Percentiles rank a stretch among this genome's conserved stretches.
Conservation (phyloP, 1,140 invertebrate genomes). For the Tyrophagus putrescentiae region DNA sequence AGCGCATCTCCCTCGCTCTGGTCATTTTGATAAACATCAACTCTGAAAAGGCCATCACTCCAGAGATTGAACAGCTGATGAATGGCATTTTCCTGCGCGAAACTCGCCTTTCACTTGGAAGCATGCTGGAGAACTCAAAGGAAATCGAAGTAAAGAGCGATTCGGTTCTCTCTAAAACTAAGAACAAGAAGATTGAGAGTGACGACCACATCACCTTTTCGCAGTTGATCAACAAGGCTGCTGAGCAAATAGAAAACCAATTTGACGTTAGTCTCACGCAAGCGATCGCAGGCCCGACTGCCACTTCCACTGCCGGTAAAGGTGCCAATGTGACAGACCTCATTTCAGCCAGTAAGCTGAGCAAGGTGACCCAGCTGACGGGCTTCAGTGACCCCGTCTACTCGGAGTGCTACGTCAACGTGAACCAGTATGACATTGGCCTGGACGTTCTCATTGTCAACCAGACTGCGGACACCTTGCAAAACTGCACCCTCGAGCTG, state of each 20-base stretch:
- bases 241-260: constrained; percentile 22
- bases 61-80: constrained; percentile 6
- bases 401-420: constrained; percentile 95
- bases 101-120: constrained; percentile 18
- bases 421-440: constrained; percentile 97
- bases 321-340: constrained; percentile 30
- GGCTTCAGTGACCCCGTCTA: constrained; percentile 99
- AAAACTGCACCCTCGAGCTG: constrained; percentile 93
- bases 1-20: constrained; percentile 68
- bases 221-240: constrained; percentile 20
- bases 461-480: constrained; percentile 89
- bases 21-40: constrained; percentile 31
- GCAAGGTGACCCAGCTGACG: constrained; percentile 85
- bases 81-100: constrained; percentile 19
- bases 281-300: constrained; percentile 52
- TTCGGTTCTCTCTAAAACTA: neutral
- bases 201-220: constrained; percentile 23
- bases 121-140: constrained; percentile 22
- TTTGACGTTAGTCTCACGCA: constrained; percentile 89
- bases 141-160: constrained; percentile 19
- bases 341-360: constrained; percentile 28
- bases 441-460: constrained; percentile 95
- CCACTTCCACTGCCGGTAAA: constrained; percentile 49
- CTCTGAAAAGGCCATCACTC: neutral
- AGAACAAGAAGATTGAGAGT: constrained; percentile 12